Base-by-base conservation (phyloP, 2,797 vertebrate genomes). In the Tenualosa thibaudeaui region DNA sequence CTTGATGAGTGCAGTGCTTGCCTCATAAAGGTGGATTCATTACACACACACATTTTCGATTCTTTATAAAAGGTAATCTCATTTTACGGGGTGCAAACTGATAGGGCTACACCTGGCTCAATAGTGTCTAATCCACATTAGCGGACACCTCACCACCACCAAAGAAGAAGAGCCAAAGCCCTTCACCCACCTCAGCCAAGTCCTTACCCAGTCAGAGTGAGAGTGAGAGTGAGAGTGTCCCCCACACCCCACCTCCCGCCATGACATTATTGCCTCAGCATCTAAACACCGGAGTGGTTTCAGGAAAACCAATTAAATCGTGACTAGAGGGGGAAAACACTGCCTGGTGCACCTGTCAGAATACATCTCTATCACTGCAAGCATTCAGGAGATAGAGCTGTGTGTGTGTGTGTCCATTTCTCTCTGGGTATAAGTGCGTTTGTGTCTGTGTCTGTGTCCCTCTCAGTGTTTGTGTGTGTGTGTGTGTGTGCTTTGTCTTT, bases 241-340 rank as follows among this genome's bases (percentile, higher is more conserved):
- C 65, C 4, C 68, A 37, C 15, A 17, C 71, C 37, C 5, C 68
- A 13, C 31, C 37, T 4, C 26, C 12, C 68, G 4, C 68, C 68
- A 78, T 9, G 40, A 43, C 71, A 46, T 78, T 17, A 78, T 22
- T 46, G 71, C 71, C 71, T 78, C 71, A 43, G 71, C 71, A 78
- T 46, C 71, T 78, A 43, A 82, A 68, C 40, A n/a, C 26, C 84
- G 51, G 9, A 85, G 85, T n/a, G 31, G 84, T 71, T 90, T 75
- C 85, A 88, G 87, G 81, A 87, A 89, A 90, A 89, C 82, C 90
- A 88, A 90, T 89, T 78, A 78, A 78, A 78, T 78, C 5, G 37
- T 46, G 71, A 78, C 71, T 78, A 46, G 71, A 78, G 71, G 71
- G 71, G 86, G 31, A 71, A 86, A 81, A 88, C 60, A 82, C 37